Percentiles rank a stretch among this genome's conserved stretches.
These are phyloP conservation scores for Polypedilum pembai DNA, from an alignment of 1,140 invertebrate species.

Conservation along the genomic window DNA sequence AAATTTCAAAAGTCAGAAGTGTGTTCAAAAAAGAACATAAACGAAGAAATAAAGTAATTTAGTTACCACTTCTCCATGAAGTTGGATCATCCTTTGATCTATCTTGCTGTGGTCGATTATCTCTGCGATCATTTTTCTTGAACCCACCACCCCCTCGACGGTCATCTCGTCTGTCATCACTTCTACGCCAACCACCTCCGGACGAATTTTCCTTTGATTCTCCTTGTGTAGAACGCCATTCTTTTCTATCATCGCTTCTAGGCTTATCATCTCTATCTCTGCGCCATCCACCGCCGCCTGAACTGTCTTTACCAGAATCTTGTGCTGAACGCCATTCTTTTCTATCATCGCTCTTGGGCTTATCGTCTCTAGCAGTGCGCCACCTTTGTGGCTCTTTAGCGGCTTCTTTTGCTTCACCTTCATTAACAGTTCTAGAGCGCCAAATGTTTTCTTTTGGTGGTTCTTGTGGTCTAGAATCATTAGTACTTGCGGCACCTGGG, in stretches of 20 bases:
- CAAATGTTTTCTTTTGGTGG: slow-evolving; percentile 29
- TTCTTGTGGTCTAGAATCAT: neutral
- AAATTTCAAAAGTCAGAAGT: too few species aligned
- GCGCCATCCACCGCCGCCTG: slow-evolving; percentile 27
- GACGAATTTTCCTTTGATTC: too few species aligned
- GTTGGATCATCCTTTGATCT: neutral
- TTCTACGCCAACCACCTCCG: slow-evolving; percentile 33
- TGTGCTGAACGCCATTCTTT: slow-evolving; percentile 28
- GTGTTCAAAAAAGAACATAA: too few species aligned
- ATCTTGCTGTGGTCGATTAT: neutral
- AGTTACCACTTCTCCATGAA: slow-evolving; percentile 32
- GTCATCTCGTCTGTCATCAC: slow-evolving; percentile 38
- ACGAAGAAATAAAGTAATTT: slow-evolving; percentile 20
- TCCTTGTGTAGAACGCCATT: too few species aligned
- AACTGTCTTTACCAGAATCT: slow-evolving; percentile 33
- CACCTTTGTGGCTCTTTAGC: neutral
- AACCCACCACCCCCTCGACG: slow-evolving; percentile 31
- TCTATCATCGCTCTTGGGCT: slow-evolving; percentile 33
- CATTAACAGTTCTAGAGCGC: slow-evolving; percentile 28
- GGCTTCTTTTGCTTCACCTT: slow-evolving; percentile 11
- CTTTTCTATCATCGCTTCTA: slow-evolving; percentile 34
- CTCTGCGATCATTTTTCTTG: slow-evolving; percentile 33
- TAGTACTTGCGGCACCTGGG: slow-evolving; percentile 33
- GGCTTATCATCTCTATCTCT: slow-evolving; percentile 34
- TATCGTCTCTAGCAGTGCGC: slow-evolving; percentile 30